Evolutionary conservation across 2,113 vertebrate species (phyloP).

Genomic region (Chauna torquata): DNA sequence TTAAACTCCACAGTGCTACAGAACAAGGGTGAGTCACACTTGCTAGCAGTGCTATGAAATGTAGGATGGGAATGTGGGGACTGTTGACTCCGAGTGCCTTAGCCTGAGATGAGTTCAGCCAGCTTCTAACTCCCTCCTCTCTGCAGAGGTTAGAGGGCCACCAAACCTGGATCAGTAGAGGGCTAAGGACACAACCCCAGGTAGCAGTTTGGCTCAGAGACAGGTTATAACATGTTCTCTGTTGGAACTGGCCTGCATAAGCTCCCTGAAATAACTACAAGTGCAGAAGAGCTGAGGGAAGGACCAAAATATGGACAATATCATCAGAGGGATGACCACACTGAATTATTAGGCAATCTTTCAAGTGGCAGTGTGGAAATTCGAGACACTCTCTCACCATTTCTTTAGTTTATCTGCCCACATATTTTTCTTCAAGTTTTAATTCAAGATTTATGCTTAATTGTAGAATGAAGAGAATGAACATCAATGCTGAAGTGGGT

Average conservation of each 20-base stretch:
- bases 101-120: neutral
- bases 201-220: neutral
- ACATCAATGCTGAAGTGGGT: neutral
- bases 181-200: neutral
- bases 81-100: rapidly evolving
- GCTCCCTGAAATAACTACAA: neutral
- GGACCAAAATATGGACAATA: neutral
- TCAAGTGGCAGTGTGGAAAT: neutral
- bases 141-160: neutral
- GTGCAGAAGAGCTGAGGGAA: neutral
- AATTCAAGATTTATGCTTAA: neutral
- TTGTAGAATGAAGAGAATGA: neutral
- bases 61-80: neutral
- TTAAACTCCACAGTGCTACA: neutral
- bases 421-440: neutral
- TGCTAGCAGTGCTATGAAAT: neutral
- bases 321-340: neutral
- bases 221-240: neutral
- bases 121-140: neutral
- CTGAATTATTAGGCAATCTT: neutral
- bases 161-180: neutral
- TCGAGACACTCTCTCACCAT: neutral
- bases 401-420: neutral
- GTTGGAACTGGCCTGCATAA: neutral
- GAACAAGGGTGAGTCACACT: neutral